Base-by-base conservation (phyloP, 2,113 vertebrate genomes). In the Brachirus orientalis region DNA sequence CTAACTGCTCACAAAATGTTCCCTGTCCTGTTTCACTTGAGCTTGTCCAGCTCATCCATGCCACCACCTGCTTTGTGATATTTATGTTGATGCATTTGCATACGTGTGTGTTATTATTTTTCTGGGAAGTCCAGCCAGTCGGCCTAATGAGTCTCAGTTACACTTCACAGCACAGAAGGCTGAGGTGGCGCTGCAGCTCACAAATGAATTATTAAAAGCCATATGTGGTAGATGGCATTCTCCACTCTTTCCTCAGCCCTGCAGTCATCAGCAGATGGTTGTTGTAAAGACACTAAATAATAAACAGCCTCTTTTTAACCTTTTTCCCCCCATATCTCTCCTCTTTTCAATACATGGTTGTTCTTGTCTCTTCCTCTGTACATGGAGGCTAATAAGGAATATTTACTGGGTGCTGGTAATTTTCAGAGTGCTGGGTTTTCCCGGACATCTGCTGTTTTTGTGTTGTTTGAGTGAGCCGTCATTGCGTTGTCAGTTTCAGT, bases 201-300 rank as follows among this genome's bases (percentile, higher is more conserved):
- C 56, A 17, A 61, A 90, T 93, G 86, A 92, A 93, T 94, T 91
- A 94, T 92, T 90, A 86, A 94, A 81, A 85, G 79, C 88, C 87
- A 79, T 90, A 82, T 91, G 90, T 88, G 91, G 86, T 87, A 75
- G 80, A 90, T 75, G 86, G 79, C 73, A 77, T 86, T 66, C 71
- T 69, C 77, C 77, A 19, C 77, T 64, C 66, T 77, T 68, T 45
- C 58, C 75, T 60, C 66, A 55, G 71, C 81, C 88, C 87, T 33
- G 58, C 81, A 83, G 85, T 77, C 72, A 75, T 74, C 64, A 75
- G 83, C 92, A 92, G 92, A 93, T 92, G 93, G 91, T 75, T 67
- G 70, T 48, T 87, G 85, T 90, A 79, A 84, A 75, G 78, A 83
- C 37, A 14, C 86, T 88, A 90, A 92, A 91, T 93, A 91, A 92